Evolutionary conservation across 2,113 vertebrate genomes (phyloP).

Genomic region (Epinephelus lanceolatus): DNA sequence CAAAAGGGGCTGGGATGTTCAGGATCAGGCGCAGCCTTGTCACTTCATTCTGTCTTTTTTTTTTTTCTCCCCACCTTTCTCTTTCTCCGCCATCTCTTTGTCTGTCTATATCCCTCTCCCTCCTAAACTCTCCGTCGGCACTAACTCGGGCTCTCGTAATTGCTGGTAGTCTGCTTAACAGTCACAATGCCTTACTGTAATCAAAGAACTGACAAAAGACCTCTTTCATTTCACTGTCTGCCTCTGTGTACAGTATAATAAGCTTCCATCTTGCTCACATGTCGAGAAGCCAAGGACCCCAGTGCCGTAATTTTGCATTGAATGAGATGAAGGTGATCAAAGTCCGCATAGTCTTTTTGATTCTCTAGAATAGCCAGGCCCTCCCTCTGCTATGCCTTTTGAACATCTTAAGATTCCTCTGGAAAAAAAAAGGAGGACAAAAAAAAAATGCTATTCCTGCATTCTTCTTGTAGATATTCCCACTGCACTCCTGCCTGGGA

Average conservation of each 20-base stretch:
- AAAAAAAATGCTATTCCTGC: constrained; percentile 69
- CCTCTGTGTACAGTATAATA: constrained; percentile 76
- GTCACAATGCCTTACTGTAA: constrained; percentile 78
- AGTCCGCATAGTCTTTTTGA: constrained; percentile 82
- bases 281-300: constrained; percentile 69
- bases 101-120: constrained; percentile 37
- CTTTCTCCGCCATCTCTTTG: constrained; percentile 36
- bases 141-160: constrained; percentile 56
- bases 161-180: constrained; percentile 71
- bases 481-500: constrained; percentile 54
- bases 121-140: constrained; percentile 42
- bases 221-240: constrained; percentile 73
- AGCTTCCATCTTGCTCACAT: constrained; percentile 67
- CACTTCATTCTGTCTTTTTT: constrained; percentile 6
- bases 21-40: constrained; percentile 14
- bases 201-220: constrained; percentile 80
- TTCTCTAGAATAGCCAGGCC: constrained; percentile 75
- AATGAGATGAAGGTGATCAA: constrained; percentile 82
- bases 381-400: constrained; percentile 78
- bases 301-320: constrained; percentile 71
- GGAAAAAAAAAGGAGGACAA: constrained; percentile 26
- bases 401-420: constrained; percentile 77
- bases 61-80: constrained; percentile 12
- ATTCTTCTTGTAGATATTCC: constrained; percentile 81
- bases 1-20: background rate